phyloP scores from a whole-genome alignment of 37 sponge, comb jelly and placozoan genomes.

The Halichondria panicea region DNA sequence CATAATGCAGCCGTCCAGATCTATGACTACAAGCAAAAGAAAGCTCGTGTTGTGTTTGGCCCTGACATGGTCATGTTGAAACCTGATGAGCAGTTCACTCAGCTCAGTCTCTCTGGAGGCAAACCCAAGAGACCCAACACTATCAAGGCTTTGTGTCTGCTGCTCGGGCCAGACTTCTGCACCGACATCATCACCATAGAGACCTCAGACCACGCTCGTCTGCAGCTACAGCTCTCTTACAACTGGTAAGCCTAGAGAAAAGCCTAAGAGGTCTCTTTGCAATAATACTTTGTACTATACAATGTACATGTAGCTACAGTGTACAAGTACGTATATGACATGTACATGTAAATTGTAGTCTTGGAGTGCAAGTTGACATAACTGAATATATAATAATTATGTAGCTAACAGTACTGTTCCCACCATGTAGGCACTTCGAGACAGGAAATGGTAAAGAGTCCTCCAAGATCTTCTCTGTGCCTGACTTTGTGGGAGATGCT shows the following conservation, averaged over 20 bases:
- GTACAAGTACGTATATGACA: neutral
- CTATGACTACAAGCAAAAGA: constrained; percentile 99
- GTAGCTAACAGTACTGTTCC: too few relatives aligned
- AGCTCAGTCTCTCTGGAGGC: constrained; percentile 98
- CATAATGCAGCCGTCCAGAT: constrained; percentile 99
- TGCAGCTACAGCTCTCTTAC: constrained; percentile 95
- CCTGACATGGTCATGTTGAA: constrained; percentile 99
- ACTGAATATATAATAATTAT: neutral
- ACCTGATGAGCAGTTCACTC: constrained; percentile 99
- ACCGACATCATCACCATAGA: constrained; percentile 99
- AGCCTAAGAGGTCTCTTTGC: neutral
- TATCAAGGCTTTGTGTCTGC: constrained; percentile 96
- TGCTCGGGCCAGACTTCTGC: constrained; percentile 99
- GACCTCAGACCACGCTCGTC: constrained; percentile 98
- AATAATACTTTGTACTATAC: neutral
- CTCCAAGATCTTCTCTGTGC: constrained; percentile 96
- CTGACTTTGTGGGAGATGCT: constrained; percentile 99
- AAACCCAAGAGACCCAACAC: constrained; percentile 99
- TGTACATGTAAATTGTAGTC: neutral
- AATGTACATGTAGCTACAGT: neutral
- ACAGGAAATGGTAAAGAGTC: constrained; percentile 57
- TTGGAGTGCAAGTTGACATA: neutral
- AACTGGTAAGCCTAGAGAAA: constrained; percentile 77
- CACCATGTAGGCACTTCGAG: constrained; percentile 81
- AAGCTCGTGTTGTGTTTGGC: constrained; percentile 97